phyloP scores from a whole-genome alignment of 2,888 invertebrate genomes.

The Dynastes maya region DNA sequence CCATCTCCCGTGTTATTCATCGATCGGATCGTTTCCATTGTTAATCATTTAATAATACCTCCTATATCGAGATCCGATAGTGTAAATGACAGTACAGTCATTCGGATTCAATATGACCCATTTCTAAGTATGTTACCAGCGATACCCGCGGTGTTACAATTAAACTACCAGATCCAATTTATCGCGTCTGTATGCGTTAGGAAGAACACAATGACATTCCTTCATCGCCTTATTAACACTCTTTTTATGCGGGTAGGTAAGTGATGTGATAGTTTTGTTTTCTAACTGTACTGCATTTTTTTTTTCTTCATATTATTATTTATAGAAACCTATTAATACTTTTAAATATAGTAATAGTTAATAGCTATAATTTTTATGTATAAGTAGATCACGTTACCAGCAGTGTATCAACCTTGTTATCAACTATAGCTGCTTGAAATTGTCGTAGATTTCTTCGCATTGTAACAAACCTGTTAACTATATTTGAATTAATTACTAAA shows the following conservation, averaged over 20 bases:
- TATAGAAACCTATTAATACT: no score
- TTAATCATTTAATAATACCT: constrained; percentile 31
- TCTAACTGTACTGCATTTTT: constrained; percentile 12
- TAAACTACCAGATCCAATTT: constrained; percentile 42
- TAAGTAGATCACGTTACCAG: no score
- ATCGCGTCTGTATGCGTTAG: constrained; percentile 15
- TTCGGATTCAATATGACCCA: constrained; percentile 31
- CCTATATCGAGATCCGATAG: constrained; percentile 19
- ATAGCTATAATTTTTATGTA: no score
- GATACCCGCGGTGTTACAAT: constrained; percentile 22
- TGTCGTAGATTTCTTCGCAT: no score
- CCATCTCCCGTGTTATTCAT: constrained; percentile 4
- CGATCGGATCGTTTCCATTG: constrained; percentile 15
- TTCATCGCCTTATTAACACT: constrained; percentile 18
- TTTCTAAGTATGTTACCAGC: constrained; percentile 33
- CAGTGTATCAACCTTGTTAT: no score
- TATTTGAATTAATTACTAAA: no score
- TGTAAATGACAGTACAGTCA: constrained; percentile 31
- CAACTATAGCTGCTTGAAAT: no score
- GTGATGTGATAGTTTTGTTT: constrained; percentile 13
- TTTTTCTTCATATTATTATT: constrained; percentile 1
- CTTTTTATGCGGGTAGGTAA: constrained; percentile 16
- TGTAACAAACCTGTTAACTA: no score
- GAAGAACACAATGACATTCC: constrained; percentile 18
- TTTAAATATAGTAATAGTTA: no score